Evolutionary conservation across 2,797 vertebrate species (phyloP), one percentile per base, ranked within the genome.

Genomic region (Pampus argenteus): DNA sequence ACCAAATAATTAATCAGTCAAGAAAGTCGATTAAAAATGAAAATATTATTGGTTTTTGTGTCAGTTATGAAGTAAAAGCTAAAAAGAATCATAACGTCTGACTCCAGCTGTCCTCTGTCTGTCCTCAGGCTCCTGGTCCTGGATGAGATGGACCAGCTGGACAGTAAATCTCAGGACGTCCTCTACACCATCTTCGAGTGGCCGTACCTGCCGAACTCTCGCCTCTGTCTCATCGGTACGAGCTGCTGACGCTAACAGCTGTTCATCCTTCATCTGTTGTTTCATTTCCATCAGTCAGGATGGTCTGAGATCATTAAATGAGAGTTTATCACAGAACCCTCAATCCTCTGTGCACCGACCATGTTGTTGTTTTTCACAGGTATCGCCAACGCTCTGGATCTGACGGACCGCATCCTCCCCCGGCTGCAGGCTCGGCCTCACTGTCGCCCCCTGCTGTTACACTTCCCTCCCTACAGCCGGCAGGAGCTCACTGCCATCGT

Each of bases 121-220:
- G 18, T 52, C 48, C 11, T 38, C 85, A 99, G 98, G 2, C 89
- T 99, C 11, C 86, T 99, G 76, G 96, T 98, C 65, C 84, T 99
- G 87, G 98, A 99, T 11, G 98, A 99, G 84, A 94, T 99, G 96
- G 98, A 99, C 78, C 98, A 98, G 87, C 91, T 99, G 91, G 97
- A 99, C 89, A 98, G 96, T 76, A 97, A 95, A 81, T 93, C 95
- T 3, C 98, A 99, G 84, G 97, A 99, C 0, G 96, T 99, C 36
- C 94, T 99, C 4, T 99, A 99, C 90, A 98, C 96, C 1, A 91
- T 99, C 50, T 99, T 99, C 23, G 98, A 98, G 50, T 99, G 97
- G 97, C 96, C 97, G 0, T 92, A 84, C 84, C 93, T 99, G 28
- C 89, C 89, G 0, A 47, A 68, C 57, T 99, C 98, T 22, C 95